phyloP scores from a whole-genome alignment of 2,113 vertebrate species.

The Bucco capensis region DNA sequence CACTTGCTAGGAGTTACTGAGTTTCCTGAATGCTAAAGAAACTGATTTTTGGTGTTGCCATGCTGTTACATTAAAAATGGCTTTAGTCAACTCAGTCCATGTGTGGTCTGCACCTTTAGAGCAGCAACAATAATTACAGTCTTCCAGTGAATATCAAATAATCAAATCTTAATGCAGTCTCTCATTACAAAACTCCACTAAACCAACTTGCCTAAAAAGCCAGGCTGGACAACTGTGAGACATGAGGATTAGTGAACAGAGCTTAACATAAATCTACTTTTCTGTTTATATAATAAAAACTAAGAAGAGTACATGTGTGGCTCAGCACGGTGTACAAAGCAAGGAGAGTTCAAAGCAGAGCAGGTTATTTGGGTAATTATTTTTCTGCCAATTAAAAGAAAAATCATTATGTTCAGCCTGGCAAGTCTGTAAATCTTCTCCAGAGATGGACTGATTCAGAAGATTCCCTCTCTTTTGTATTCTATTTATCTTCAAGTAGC shows the following conservation, averaged over 20 bases:
- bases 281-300: not conserved
- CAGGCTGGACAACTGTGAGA: not conserved
- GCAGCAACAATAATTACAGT: not conserved
- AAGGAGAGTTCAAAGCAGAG: not conserved
- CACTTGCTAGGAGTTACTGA: not conserved
- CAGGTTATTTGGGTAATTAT: not conserved
- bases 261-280: not conserved
- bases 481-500: not conserved
- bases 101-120: not conserved
- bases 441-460: not conserved
- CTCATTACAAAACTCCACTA: not conserved
- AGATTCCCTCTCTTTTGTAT: not conserved
- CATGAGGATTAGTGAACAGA: not conserved
- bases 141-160: not conserved
- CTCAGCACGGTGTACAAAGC: not conserved
- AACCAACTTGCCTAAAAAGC: not conserved
- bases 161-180: not conserved
- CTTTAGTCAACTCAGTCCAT: not conserved
- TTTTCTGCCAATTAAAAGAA: not conserved
- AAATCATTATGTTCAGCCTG: not conserved
- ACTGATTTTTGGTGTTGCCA: not conserved
- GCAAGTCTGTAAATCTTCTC: not conserved
- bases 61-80: not conserved
- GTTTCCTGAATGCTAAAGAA: not conserved
- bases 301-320: not conserved